Evolutionary conservation across 2,797 vertebrate genomes (phyloP).

Genomic region (Chrosomus eos): DNA sequence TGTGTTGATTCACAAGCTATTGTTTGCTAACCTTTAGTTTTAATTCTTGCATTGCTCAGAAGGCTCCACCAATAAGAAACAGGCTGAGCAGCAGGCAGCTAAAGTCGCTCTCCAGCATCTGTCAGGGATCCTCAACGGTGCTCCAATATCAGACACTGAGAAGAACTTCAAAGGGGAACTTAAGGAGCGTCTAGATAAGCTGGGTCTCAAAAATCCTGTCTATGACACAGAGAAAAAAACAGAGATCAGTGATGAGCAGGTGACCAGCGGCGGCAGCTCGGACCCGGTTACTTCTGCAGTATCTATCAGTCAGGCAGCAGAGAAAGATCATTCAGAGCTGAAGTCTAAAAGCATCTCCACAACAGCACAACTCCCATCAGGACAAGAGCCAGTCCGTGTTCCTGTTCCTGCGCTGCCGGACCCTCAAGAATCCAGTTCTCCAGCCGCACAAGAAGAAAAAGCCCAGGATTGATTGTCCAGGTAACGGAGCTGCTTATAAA

Average conservation of each 20-base stretch:
- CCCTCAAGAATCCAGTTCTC: neutral
- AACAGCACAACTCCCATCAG: neutral
- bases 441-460: constrained; percentile 4
- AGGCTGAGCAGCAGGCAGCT: constrained; percentile 65
- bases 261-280: neutral
- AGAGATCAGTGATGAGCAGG: neutral
- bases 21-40: neutral
- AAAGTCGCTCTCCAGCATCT: constrained; percentile 59
- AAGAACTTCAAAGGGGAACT: constrained; percentile 59
- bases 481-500: neutral
- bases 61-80: constrained; percentile 57
- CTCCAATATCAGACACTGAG: neutral
- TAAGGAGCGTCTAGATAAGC: constrained; percentile 58
- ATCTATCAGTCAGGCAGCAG: neutral
- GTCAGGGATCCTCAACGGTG: constrained; percentile 49
- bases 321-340: neutral
- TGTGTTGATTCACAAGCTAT: neutral
- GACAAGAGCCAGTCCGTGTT: neutral
- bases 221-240: constrained; percentile 43
- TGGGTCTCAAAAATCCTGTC: constrained; percentile 1
- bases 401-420: neutral
- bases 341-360: neutral
- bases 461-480: constrained; percentile 7
- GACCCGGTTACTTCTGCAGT: neutral
- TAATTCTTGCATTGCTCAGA: constrained; percentile 37